Evolutionary conservation across 2,113 vertebrate species (phyloP).

Genomic region (Nothobranchius furzeri): DNA sequence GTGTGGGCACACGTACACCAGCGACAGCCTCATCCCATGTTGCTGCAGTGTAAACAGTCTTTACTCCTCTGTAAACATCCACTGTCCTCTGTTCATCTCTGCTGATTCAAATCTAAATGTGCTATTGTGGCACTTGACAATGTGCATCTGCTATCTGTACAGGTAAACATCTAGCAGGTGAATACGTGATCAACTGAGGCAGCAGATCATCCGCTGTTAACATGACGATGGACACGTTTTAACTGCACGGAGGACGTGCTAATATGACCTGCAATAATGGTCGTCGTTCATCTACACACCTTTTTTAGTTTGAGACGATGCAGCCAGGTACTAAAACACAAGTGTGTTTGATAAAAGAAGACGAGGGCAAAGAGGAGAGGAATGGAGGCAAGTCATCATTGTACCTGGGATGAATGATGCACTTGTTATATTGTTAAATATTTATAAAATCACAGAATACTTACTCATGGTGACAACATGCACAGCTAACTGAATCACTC

Average conservation of each 20-base stretch:
- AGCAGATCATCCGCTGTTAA: constrained; percentile 4
- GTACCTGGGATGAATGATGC: too few relatives aligned
- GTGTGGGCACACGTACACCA: constrained; percentile 61
- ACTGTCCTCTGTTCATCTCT: constrained; percentile 16
- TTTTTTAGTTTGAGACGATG: too few relatives aligned
- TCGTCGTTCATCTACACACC: not conserved
- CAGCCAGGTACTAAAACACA: too few relatives aligned
- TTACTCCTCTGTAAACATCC: constrained; percentile 58
- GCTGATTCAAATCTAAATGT: constrained; percentile 71
- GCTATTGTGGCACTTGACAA: constrained; percentile 46
- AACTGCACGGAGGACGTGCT: not conserved
- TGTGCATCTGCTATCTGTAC: not conserved
- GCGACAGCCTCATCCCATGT: constrained; percentile 13
- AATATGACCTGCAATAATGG: not conserved
- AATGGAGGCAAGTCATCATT: too few relatives aligned
- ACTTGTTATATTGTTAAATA: too few relatives aligned
- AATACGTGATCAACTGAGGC: constrained; percentile 28
- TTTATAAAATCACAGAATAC: too few relatives aligned
- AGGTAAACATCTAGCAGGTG: not conserved
- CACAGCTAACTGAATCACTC: too few relatives aligned
- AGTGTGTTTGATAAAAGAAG: not conserved
- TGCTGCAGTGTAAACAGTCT: constrained; percentile 48
- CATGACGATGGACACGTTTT: not conserved
- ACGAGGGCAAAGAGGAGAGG: not conserved
- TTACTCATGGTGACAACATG: too few relatives aligned